Conservation (phyloP, 1,140 invertebrate genomes). For the Calliphora vicina region DNA sequence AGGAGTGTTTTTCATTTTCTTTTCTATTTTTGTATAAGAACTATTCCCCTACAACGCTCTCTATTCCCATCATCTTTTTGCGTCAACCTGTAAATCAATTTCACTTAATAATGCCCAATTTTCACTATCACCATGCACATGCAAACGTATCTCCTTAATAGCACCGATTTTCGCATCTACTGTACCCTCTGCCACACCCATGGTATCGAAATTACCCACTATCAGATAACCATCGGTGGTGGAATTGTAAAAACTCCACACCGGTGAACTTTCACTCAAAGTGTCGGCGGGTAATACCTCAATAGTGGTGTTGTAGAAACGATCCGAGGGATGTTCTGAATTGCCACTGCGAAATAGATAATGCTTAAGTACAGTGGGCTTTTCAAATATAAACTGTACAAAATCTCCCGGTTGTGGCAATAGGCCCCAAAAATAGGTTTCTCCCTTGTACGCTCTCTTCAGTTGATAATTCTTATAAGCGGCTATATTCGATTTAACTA, state of each 20-base stretch:
- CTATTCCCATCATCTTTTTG: slow-evolving; percentile 45
- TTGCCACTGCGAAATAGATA: slow-evolving; percentile 92
- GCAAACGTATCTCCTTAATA: slow-evolving; percentile 76
- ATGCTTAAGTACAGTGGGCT: slow-evolving; percentile 78
- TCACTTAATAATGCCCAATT: slow-evolving; percentile 93
- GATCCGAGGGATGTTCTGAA: slow-evolving; percentile 88
- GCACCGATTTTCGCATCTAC: slow-evolving; percentile 74
- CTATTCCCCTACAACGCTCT: background rate
- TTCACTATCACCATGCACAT: slow-evolving; percentile 81
- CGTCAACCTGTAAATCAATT: slow-evolving; percentile 68
- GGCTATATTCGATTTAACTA: slow-evolving; percentile 79
- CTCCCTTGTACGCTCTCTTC: slow-evolving; percentile 84
- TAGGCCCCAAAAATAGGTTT: slow-evolving; percentile 93
- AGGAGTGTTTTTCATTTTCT: background rate
- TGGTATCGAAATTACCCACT: slow-evolving; percentile 78
- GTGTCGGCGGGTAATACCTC: slow-evolving; percentile 77
- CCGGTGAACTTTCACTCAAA: slow-evolving; percentile 56
- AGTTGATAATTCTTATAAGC: slow-evolving; percentile 86
- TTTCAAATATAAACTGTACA: slow-evolving; percentile 82
- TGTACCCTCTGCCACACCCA: slow-evolving; percentile 80
- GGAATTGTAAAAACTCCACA: slow-evolving; percentile 66
- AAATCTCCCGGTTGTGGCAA: slow-evolving; percentile 84
- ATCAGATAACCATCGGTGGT: slow-evolving; percentile 77
- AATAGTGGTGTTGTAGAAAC: slow-evolving; percentile 88
- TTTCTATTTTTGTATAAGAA: background rate